Percentiles rank a stretch among this genome's conserved stretches.
Evolutionary conservation across 2,888 invertebrate genomes (phyloP).

Genomic region (Heteromurus nitidus): DNA sequence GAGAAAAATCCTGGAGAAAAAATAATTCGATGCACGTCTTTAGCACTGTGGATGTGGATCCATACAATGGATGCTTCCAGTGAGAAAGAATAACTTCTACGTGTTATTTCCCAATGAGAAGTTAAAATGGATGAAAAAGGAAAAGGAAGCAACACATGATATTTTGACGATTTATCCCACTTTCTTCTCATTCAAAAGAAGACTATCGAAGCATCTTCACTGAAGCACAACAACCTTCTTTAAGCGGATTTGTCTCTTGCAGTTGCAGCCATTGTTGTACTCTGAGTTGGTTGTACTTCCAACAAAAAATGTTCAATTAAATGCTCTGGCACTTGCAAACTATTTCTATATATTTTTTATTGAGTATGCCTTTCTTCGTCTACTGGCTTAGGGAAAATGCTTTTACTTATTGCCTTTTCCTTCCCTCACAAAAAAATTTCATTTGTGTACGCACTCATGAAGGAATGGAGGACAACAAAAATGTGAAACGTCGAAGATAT

Average conservation of each 20-base stretch:
- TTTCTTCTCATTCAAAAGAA: slow-evolving; percentile 6
- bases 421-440: no score
- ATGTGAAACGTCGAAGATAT: no score
- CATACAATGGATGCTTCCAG: no score
- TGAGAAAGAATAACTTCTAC: no score
- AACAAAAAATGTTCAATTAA: slow-evolving; percentile 49
- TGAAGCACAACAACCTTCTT: slow-evolving; percentile 18
- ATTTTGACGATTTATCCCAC: slow-evolving; percentile 27
- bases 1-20: no score
- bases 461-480: no score
- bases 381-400: no score
- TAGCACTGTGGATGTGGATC: no score
- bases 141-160: slow-evolving; percentile 37
- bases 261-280: slow-evolving; percentile 34
- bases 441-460: no score
- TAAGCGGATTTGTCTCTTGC: slow-evolving; percentile 50
- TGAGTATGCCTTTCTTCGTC: neutral
- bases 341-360: slow-evolving; percentile 24
- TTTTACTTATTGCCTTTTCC: neutral
- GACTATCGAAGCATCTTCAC: neutral
- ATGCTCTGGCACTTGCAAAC: slow-evolving; percentile 20
- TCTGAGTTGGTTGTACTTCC: slow-evolving; percentile 20
- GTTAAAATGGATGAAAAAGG: neutral
- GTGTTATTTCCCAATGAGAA: no score
- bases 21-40: no score